Evolutionary conservation across 2,888 invertebrate species (phyloP).

Genomic region (Ceramica pisi): DNA sequence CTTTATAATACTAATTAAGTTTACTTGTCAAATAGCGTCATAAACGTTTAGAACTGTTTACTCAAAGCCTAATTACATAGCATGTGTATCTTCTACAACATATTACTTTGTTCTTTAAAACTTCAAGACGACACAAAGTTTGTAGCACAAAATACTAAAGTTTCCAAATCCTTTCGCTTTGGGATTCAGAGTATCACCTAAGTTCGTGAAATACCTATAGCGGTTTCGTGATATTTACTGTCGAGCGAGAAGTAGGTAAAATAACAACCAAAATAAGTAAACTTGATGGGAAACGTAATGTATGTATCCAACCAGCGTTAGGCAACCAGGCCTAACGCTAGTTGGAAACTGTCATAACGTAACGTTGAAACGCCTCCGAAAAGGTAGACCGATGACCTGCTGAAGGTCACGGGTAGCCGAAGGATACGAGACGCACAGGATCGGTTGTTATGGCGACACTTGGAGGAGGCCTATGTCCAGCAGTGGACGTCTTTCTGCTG

Average conservation of each 20-base stretch:
- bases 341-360: too few species aligned
- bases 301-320: too few species aligned
- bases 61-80: conserved; percentile 25
- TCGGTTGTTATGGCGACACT: too few species aligned
- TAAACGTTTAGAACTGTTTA: conserved; percentile 30
- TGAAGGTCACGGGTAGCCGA: too few species aligned
- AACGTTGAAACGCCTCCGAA: too few species aligned
- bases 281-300: neutral
- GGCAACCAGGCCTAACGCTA: too few species aligned
- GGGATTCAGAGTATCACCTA: conserved; percentile 19
- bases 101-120: conserved; percentile 41
- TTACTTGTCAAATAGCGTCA: conserved; percentile 10
- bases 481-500: too few species aligned
- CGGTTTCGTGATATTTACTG: conserved; percentile 13
- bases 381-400: too few species aligned
- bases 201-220: conserved; percentile 6
- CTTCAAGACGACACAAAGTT: conserved; percentile 32
- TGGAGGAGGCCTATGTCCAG: too few species aligned
- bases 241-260: neutral
- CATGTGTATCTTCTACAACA: conserved; percentile 39
- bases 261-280: neutral
- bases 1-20: neutral
- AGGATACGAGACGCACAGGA: too few species aligned
- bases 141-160: conserved; percentile 28
- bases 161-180: conserved; percentile 30